Evolutionary conservation across 92 coral and sea anemone genomes (phyloP).

Genomic region (Umimayanthus kanabou): DNA sequence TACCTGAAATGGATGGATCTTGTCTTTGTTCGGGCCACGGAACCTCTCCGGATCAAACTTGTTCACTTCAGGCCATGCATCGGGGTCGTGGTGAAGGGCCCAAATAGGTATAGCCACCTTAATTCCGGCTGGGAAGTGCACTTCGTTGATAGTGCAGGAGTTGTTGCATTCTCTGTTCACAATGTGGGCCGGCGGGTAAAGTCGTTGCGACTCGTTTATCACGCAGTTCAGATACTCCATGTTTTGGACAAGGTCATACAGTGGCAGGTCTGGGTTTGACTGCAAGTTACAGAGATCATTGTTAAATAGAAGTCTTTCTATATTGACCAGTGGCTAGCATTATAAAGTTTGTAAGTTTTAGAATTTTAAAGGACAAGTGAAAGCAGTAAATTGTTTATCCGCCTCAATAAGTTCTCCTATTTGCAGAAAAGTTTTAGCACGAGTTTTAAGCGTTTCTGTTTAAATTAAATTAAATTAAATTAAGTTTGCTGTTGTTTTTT

Average conservation of each 20-base stretch:
- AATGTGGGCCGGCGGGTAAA: conserved; percentile 52
- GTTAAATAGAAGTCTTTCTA: too few relatives aligned
- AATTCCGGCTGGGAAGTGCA: conserved; percentile 60
- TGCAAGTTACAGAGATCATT: conserved; percentile 1
- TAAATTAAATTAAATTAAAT: too few relatives aligned
- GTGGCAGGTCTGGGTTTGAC: conserved; percentile 52
- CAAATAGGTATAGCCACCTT: conserved; percentile 53
- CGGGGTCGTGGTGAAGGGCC: conserved; percentile 65
- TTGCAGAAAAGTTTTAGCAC: too few relatives aligned
- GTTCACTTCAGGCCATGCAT: conserved; percentile 67
- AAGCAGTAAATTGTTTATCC: neutral
- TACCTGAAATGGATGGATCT: conserved; percentile 61
- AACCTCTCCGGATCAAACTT: conserved; percentile 76
- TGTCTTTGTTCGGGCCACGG: conserved; percentile 59
- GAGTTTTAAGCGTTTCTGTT: too few relatives aligned
- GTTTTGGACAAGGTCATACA: conserved; percentile 61
- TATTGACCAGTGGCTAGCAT: too few relatives aligned
- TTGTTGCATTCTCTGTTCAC: conserved; percentile 48
- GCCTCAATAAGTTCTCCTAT: too few relatives aligned
- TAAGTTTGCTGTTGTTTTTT: too few relatives aligned
- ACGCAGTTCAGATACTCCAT: conserved; percentile 73
- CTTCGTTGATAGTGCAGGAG: conserved; percentile 43
- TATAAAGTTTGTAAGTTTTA: too few relatives aligned
- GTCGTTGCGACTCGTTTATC: conserved; percentile 60
- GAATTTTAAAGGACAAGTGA: neutral